These are phyloP conservation scores for Achroia grisella DNA, from an alignment of 1,140 invertebrate genomes.

Conservation along the genomic window DNA sequence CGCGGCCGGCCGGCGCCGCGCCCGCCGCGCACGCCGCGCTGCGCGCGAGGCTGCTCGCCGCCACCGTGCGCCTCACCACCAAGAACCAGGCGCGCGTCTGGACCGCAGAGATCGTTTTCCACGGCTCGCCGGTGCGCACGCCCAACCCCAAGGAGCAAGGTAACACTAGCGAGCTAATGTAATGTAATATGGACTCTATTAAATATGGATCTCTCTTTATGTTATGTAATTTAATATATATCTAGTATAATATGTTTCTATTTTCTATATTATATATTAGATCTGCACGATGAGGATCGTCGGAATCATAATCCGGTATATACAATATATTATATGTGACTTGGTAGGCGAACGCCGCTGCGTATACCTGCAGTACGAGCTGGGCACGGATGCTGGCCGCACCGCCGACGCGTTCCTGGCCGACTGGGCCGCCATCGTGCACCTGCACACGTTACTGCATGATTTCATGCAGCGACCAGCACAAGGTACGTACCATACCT, in stretches of 20 bases:
- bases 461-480: constrained; percentile 75
- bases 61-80: constrained; percentile 87
- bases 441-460: constrained; percentile 88
- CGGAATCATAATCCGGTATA: no score
- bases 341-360: constrained; percentile 81
- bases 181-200: no score
- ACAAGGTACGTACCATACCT: constrained; percentile 52
- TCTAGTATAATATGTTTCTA: no score
- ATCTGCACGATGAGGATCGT: no score
- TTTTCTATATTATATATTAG: no score
- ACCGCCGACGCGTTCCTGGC: constrained; percentile 89
- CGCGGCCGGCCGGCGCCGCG: constrained; percentile 74
- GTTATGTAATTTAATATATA: no score
- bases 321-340: background rate
- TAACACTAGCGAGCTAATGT: constrained; percentile 13
- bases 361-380: constrained; percentile 92
- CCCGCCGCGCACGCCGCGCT: constrained; percentile 69
- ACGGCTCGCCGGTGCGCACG: constrained; percentile 86
- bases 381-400: constrained; percentile 83
- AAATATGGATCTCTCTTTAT: no score
- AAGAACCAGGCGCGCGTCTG: constrained; percentile 79
- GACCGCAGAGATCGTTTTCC: constrained; percentile 93
- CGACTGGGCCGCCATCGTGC: constrained; percentile 94
- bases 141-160: constrained; percentile 90
- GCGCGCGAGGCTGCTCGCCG: constrained; percentile 86